These are phyloP conservation scores for Thelaira solivaga DNA, from an alignment of 2,888 invertebrate genomes.

Conservation along the genomic window DNA sequence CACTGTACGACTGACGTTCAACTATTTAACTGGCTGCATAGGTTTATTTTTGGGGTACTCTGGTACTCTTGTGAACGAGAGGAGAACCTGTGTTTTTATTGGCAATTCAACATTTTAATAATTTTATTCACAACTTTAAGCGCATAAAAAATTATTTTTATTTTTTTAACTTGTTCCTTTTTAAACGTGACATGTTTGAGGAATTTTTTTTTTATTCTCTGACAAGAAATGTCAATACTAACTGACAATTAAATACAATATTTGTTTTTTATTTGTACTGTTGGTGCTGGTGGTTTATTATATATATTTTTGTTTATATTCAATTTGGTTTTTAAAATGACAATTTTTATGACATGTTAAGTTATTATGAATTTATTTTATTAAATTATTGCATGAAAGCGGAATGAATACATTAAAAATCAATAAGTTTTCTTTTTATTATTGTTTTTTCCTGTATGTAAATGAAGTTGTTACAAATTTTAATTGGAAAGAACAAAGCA, in stretches of 20 bases:
- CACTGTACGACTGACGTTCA: slow-evolving; percentile 7
- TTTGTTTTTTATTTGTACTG: slow-evolving; percentile 39
- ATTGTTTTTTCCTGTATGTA: background rate
- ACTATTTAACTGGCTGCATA: background rate
- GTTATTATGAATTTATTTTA: background rate
- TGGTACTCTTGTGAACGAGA: background rate
- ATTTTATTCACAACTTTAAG: slow-evolving; percentile 45
- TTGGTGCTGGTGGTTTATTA: slow-evolving; percentile 15
- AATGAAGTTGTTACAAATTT: background rate
- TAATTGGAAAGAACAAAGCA: too few relatives aligned
- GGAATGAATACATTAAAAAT: slow-evolving; percentile 18
- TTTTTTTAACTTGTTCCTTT: slow-evolving; percentile 31
- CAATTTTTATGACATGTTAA: slow-evolving; percentile 19
- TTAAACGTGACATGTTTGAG: slow-evolving; percentile 59
- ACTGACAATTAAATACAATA: slow-evolving; percentile 45
- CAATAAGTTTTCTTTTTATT: background rate
- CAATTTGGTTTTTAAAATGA: slow-evolving; percentile 39
- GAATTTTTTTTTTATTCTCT: slow-evolving; percentile 32
- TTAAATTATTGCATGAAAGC: slow-evolving; percentile 2
- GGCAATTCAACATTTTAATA: slow-evolving; percentile 38
- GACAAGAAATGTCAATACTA: slow-evolving; percentile 51
- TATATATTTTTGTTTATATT: slow-evolving; percentile 13
- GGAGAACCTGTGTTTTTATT: slow-evolving; percentile 1
- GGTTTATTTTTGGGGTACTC: background rate
- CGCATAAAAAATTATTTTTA: slow-evolving; percentile 41